phyloP scores from a whole-genome alignment of 1,140 invertebrate species.

The Caligus rogercresseyi region DNA sequence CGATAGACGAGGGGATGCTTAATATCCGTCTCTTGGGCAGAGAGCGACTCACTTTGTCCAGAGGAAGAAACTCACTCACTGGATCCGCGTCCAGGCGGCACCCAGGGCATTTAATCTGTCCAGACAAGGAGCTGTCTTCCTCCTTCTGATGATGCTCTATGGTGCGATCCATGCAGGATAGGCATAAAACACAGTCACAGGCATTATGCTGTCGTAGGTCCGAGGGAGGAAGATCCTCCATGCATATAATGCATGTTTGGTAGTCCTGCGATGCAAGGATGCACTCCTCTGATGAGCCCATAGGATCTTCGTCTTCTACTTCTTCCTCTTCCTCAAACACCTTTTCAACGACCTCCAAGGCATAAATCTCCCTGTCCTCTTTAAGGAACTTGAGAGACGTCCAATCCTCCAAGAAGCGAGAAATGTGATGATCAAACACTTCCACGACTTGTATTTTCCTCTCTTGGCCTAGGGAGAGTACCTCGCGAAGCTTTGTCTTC shows the following conservation, averaged over 20 bases:
- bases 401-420: constrained; percentile 36
- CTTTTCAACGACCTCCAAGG: neutral
- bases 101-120: constrained; percentile 35
- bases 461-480: constrained; percentile 26
- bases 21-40: constrained; percentile 33
- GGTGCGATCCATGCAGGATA: constrained; percentile 9
- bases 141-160: constrained; percentile 8
- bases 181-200: constrained; percentile 11
- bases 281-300: neutral
- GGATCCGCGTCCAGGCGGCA: constrained; percentile 32
- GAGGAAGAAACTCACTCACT: constrained; percentile 32
- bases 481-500: constrained; percentile 30
- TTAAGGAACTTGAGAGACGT: constrained; percentile 19
- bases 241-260: constrained; percentile 12
- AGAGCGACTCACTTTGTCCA: constrained; percentile 27
- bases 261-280: constrained; percentile 1
- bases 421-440: constrained; percentile 43
- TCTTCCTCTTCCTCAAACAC: neutral
- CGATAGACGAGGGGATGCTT: constrained; percentile 37
- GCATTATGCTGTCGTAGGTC: constrained; percentile 3
- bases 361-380: constrained; percentile 11
- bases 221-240: constrained; percentile 8
- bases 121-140: neutral
- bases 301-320: neutral
- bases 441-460: constrained; percentile 39